phyloP scores from a whole-genome alignment of 2,888 invertebrate genomes.

The Agrochola macilenta region DNA sequence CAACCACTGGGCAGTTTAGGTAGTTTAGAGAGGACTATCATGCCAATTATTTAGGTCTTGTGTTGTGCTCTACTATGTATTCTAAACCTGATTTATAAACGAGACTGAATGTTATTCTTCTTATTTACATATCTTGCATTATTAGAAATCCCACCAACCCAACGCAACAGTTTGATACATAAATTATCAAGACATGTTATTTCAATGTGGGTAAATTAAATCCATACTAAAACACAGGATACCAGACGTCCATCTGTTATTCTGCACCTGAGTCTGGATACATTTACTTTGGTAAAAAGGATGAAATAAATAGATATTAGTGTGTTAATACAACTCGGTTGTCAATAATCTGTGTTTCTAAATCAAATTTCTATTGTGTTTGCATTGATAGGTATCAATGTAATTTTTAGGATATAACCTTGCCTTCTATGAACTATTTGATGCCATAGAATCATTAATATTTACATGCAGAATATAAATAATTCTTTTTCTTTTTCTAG shows the following conservation, averaged over 20 bases:
- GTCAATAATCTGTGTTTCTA: neutral
- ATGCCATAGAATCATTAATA: neutral
- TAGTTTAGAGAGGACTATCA: too few species aligned
- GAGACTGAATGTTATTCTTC: neutral
- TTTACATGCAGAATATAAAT: neutral
- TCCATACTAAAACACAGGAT: conserved; percentile 32
- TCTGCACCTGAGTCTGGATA: conserved; percentile 38
- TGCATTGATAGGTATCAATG: neutral
- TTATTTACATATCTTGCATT: neutral
- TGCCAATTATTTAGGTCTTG: neutral
- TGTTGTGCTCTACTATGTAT: neutral
- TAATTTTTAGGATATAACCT: neutral
- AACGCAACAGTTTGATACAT: conserved; percentile 29
- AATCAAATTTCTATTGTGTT: neutral
- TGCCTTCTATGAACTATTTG: neutral
- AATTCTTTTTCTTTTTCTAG: conserved; percentile 35
- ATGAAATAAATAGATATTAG: too few species aligned
- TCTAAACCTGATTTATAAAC: neutral
- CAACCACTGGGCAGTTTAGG: too few species aligned
- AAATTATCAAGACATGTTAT: conserved; percentile 33
- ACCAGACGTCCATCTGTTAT: conserved; percentile 43
- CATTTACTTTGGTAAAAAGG: neutral
- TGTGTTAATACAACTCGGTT: neutral
- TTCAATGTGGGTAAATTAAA: conserved; percentile 33
- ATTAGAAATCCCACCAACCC: conserved; percentile 12